Base-by-base conservation (phyloP, 2,113 vertebrate species). In the Anoura caudifer region DNA sequence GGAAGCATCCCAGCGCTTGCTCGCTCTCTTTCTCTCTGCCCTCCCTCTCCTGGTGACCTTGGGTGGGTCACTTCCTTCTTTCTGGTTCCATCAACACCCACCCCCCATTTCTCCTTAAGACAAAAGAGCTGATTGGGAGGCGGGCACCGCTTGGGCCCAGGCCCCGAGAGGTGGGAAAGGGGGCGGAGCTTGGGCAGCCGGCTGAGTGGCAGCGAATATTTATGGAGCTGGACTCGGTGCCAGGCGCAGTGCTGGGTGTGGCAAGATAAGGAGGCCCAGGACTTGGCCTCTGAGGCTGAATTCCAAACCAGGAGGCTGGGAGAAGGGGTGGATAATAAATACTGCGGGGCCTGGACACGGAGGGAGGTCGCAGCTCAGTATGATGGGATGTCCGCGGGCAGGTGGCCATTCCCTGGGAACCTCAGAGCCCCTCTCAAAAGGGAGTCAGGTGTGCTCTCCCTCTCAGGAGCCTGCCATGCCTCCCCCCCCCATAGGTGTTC, bases 301-400 rank as follows among this genome's bases (percentile, higher is more conserved):
- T 88, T 92, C 97, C 94, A 80, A 50, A 5, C 41, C 4, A 0
- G 65, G 50, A 56, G 86, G 47, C 73, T 0, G 0, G 33, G 56
- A 47, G 14, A 6, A 7, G 15, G 67, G 43, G n/a, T 9, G 50
- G 90, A 54, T 33, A 33, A 24, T 13, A 11, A 33, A 24, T 13
- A 11, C 50, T 0, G 0, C 1, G 56, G 36, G 31, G 54, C 12
- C 26, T 24, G 41, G 50, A 5, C n/a, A 76, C 31, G 0, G 73
- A 14, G 22, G 31, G 10, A 31, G 61, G 61, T 31, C 0, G 1
- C 1, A 20, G 69, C 70, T 61, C 47, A 24, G 20, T 7, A 0
- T 33, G 2, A 0, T 20, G 28, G 61, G 59, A 11, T 15, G 19
- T 28, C 72, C 9, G 0, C 0, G 13, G 69, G 77, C 4, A 22